Percentiles rank a stretch among this genome's conserved stretches.
Evolutionary conservation across 2,888 invertebrate species (phyloP).

Genomic region (Miltochrista miniata): DNA sequence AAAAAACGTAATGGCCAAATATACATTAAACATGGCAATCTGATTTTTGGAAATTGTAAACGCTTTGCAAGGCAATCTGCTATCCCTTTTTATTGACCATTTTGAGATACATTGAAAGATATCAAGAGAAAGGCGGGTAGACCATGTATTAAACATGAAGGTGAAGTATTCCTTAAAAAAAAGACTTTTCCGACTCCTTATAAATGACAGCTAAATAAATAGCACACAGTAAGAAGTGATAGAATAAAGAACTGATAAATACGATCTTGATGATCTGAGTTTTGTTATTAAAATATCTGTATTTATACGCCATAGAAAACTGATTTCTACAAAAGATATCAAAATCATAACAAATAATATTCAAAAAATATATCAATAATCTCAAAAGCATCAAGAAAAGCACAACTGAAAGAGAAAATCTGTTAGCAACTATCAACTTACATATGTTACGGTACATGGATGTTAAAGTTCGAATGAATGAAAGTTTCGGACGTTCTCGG

Average conservation of each 20-base stretch:
- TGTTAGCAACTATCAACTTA: too few relatives aligned
- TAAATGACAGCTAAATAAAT: neutral
- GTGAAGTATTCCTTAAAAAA: neutral
- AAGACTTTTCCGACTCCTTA: too few relatives aligned
- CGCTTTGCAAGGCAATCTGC: slow-evolving; percentile 31
- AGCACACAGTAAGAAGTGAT: too few relatives aligned
- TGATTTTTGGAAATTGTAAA: slow-evolving; percentile 32
- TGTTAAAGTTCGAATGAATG: slow-evolving; percentile 68
- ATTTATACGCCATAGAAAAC: too few relatives aligned
- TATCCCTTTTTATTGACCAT: slow-evolving; percentile 35
- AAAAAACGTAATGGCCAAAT: too few relatives aligned
- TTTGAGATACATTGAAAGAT: slow-evolving; percentile 26
- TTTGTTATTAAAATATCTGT: neutral
- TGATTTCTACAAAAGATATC: too few relatives aligned
- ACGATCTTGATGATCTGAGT: slow-evolving; percentile 2
- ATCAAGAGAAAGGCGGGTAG: slow-evolving; percentile 27
- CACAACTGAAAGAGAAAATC: slow-evolving; percentile 25
- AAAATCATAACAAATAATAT: too few relatives aligned
- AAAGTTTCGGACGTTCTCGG: slow-evolving; percentile 64
- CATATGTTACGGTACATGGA: too few relatives aligned
- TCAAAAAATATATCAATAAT: too few relatives aligned
- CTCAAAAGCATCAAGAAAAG: slow-evolving; percentile 7
- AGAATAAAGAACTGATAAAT: neutral
- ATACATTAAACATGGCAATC: neutral
- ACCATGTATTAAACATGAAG: neutral